Conservation (phyloP, 2,113 vertebrate genomes). For the Barnardius zonarius region DNA sequence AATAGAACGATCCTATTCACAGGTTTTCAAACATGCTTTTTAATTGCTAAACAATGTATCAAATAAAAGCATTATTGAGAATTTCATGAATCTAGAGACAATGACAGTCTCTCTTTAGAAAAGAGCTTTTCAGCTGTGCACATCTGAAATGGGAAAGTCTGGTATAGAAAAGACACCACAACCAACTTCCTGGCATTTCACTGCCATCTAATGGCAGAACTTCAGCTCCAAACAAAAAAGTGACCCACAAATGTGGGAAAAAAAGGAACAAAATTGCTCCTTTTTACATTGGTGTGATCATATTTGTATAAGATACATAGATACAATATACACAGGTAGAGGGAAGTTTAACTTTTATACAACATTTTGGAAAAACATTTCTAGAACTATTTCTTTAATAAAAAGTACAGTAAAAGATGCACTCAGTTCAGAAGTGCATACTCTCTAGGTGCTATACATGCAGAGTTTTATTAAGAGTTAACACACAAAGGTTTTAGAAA, state of each 20-base stretch:
- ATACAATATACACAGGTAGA: background rate
- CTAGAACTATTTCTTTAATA: background rate
- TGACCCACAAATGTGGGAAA: background rate
- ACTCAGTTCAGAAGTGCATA: background rate
- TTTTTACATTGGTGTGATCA: background rate
- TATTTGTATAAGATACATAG: background rate
- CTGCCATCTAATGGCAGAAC: constrained; percentile 5
- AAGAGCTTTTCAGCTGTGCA: background rate
- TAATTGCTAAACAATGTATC: background rate
- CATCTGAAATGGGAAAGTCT: background rate
- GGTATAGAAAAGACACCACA: background rate
- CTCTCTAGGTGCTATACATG: background rate
- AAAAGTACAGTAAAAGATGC: background rate
- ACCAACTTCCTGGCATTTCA: background rate
- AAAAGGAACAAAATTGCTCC: background rate
- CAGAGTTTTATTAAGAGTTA: background rate
- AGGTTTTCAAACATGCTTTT: background rate
- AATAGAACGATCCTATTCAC: background rate
- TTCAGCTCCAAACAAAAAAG: background rate
- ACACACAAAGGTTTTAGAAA: background rate
- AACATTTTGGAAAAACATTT: background rate
- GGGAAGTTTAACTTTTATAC: background rate
- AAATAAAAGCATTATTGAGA: background rate
- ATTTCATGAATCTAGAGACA: background rate
- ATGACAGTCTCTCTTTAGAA: background rate